Base-by-base conservation (phyloP, 2,113 vertebrate genomes). In the Chamaea fasciata region DNA sequence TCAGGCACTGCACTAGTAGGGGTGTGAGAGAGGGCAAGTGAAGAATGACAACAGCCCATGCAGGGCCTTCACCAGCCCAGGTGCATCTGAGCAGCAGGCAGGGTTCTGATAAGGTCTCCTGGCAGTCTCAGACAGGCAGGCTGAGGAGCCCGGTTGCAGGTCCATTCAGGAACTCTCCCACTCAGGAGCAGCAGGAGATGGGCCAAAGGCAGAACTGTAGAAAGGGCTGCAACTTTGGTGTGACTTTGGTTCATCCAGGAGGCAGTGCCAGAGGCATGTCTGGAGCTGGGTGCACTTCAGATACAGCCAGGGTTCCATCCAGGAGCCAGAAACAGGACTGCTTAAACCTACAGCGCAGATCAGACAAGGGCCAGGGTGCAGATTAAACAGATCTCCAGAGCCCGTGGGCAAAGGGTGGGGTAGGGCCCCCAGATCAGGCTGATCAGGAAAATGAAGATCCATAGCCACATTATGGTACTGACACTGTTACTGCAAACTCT, bases 161-260 rank as follows among this genome's bases (percentile, higher is more conserved):
- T 47, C 15, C 14, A 10, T 37, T 22, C 0, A 0, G 19, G 49
- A 63, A 10, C 5, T 59, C 2, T 13, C 3, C 2, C 1, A 2
- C 13, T 33, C 33, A 60, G 37, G 17, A 53, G 21, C 39, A 78
- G 30, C 31, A 53, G 46, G 28, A 87, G 20, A 24, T 31, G 65
- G 4, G 42, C 17, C 37, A 49, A 68, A 86, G 41, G 35, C 31
- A 60, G 41, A 59, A 14, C 10, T 33, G 31, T 37, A 78, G 55
- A 7, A 35, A 50, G 33, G 13, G 18, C 15, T 53, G 16, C 10
- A 28, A 2, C 17, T 2, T 3, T 33, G 27, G 18, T 42, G 11
- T 53, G 13, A 13, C 13, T 22, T 30, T 35, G 18, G 16, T 53
- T 57, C 15, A 10, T 17, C 5, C 26, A 64, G 37, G 37, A 77